phyloP scores from a whole-genome alignment of 2,888 invertebrate species.

The Diaperis boleti region DNA sequence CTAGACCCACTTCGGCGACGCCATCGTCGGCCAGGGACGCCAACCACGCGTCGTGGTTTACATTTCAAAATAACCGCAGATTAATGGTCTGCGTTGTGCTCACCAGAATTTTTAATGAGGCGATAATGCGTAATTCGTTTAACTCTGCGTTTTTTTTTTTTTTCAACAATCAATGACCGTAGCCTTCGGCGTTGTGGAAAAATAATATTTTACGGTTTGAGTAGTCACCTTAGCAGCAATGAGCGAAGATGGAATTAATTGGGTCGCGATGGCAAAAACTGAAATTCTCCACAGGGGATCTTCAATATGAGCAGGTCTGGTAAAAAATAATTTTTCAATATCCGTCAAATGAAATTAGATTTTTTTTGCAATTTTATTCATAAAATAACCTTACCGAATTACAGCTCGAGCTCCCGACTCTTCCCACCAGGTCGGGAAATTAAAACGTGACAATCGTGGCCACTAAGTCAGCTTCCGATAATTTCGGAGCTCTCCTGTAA shows the following conservation, averaged over 20 bases:
- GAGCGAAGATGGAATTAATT: neutral
- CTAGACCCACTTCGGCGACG: constrained; percentile 57
- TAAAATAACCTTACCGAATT: too few relatives aligned
- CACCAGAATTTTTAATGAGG: constrained; percentile 6
- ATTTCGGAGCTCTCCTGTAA: too few relatives aligned
- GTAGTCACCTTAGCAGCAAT: neutral
- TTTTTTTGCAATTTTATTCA: too few relatives aligned
- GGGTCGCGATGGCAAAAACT: neutral
- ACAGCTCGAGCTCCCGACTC: too few relatives aligned
- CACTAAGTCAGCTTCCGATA: too few relatives aligned
- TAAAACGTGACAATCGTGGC: too few relatives aligned
- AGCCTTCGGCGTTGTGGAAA: neutral
- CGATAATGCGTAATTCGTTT: neutral
- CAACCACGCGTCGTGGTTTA: constrained; percentile 28
- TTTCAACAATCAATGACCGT: neutral
- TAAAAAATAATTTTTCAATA: too few relatives aligned
- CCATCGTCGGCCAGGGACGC: constrained; percentile 50
- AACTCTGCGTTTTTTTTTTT: neutral
- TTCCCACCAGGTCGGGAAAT: too few relatives aligned
- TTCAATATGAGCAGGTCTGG: too few relatives aligned
- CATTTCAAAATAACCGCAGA: constrained; percentile 33
- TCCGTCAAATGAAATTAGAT: too few relatives aligned
- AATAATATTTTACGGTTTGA: neutral
- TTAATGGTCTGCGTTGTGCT: constrained; percentile 24
- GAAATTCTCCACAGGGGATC: too few relatives aligned